Base-by-base conservation (phyloP, 2,113 vertebrate species). In the Atrichornis clamosus region DNA sequence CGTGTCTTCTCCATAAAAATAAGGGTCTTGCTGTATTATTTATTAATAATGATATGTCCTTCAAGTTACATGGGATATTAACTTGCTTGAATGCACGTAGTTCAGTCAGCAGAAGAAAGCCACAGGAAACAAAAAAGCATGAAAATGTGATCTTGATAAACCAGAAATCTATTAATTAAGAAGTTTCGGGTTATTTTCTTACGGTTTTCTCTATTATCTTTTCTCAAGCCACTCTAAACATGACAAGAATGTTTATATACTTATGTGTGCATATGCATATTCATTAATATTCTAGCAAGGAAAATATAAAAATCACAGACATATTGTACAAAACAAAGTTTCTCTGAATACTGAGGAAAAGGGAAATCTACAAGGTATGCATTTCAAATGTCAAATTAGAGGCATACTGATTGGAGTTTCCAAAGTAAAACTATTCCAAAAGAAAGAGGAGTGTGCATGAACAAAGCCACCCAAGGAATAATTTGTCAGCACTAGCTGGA, bases 401-500 rank as follows among this genome's bases (percentile, higher is more conserved):
- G 42, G 8, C 10, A 46, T 17, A 16, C 7, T 52, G 17, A 42
- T 7, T 8, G 28, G 15, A 90, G 15, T 46, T 80, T 44, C 27
- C 24, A 44, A 72, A 73, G 30, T 16, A 58, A 28, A 50, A 47
- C 4, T 37, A 55, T 50, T 89, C 18, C 5, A 42, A 53, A 56
- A 69, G 9, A 70, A 18, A 12, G 5, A 74, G 16, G 2, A 1
- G 3, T 5, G 1, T 37, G 2, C 3, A 4, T 7, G 18, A 83
- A 42, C 13, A 85, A 60, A 75, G 23, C 32, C 3, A 82, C 28
- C 10, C 0, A 2, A 72, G 2, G 2, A 70, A 87, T 46, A 85
- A 74, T 33, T 60, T 80, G 23, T 76, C 41, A 94, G 4, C 3
- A 44, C 10, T 16, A 56, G 24, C 0, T 27, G 26, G 14, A 62